Evolutionary conservation across 1,140 invertebrate genomes (phyloP), one percentile per base, ranked within the genome.

Genomic region (Bombus waltoni): DNA sequence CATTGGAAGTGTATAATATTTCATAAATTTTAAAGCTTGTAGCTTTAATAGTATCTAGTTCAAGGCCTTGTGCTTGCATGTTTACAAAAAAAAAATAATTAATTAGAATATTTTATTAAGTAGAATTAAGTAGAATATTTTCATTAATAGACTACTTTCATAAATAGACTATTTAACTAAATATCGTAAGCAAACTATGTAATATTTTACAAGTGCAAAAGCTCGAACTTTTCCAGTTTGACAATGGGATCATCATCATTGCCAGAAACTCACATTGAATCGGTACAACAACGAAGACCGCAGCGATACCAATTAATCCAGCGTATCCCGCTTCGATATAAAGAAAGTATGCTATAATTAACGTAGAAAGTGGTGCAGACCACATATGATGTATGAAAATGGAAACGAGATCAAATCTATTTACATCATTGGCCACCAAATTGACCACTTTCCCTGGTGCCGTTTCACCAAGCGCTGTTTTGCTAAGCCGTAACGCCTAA

Each of bases 361-460:
- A 84, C 1, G 97, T 95, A 38, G 96, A 96, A 0, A 97, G 72
- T 9, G 97, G 97, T 0, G 97, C 97, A 0, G 96, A 95, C 96
- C 96, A 97, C 95, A 97, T 95, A 87, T 96, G 95, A 93, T 97
- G 96, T 38, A 97, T 93, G 85, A 96, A 96, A 35, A 96, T 94
- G 9, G 95, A 96, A 13, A 96, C 95, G 22, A 96, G 91, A 93
- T 97, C 97, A 87, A 97, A 97, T 81, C 97, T 94, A 87, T 96
- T 97, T 22, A 97, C 96, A 91, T 98, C 98, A 92, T 98, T 98
- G 3, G 97, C 97, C 70, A 98, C 95, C 8, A 98, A 94, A 95
- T 98, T 98, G 3, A 98, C 97, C 81, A 98, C 97, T 95, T 98
- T 98, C 1, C 98, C 98, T 5, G 97, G 96, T 13, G 98, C 97